These are phyloP conservation scores for Trichonephila clavata DNA, from an alignment of 1,140 invertebrate genomes.

Conservation along the genomic window DNA sequence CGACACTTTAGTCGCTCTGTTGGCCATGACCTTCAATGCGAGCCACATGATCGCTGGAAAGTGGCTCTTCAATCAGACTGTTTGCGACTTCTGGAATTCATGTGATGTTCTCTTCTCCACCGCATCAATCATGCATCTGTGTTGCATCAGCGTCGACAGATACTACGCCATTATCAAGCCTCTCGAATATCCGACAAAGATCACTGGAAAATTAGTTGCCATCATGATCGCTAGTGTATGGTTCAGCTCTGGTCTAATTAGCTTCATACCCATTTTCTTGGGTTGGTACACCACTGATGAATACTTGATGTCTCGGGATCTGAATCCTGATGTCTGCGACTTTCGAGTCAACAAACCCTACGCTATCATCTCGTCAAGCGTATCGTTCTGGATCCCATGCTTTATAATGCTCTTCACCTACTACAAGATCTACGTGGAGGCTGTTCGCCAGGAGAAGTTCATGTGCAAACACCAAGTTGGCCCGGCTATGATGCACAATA, in stretches of 20 bases:
- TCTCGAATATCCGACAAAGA: conserved; percentile 93
- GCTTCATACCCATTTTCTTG: conserved; percentile 96
- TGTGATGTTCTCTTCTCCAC: conserved; percentile 97
- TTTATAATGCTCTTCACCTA: conserved; percentile 97
- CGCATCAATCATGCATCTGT: conserved; percentile 95
- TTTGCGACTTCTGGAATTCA: conserved; percentile 97
- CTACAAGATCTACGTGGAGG: conserved; percentile 93
- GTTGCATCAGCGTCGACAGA: conserved; percentile 95
- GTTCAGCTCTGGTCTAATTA: conserved; percentile 95
- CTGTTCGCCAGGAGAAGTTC: conserved; percentile 95
- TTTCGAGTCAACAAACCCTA: conserved; percentile 95
- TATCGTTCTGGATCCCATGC: conserved; percentile 98
- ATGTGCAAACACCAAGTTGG: conserved; percentile 85
- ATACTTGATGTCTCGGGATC: conserved; percentile 85
- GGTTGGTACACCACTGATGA: conserved; percentile 94
- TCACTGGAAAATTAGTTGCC: conserved; percentile 92
- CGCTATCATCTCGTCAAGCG: conserved; percentile 93
- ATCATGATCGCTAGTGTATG: conserved; percentile 96
- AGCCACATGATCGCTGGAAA: conserved; percentile 90
- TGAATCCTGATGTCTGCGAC: conserved; percentile 88
- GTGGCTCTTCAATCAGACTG: conserved; percentile 92
- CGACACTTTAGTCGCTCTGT: conserved; percentile 93
- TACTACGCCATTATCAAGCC: conserved; percentile 94
- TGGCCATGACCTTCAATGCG: conserved; percentile 96
- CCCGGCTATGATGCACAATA: conserved; percentile 72